Evolutionary conservation across 1,140 invertebrate species (phyloP).

Genomic region (Hycleus cichorii): DNA sequence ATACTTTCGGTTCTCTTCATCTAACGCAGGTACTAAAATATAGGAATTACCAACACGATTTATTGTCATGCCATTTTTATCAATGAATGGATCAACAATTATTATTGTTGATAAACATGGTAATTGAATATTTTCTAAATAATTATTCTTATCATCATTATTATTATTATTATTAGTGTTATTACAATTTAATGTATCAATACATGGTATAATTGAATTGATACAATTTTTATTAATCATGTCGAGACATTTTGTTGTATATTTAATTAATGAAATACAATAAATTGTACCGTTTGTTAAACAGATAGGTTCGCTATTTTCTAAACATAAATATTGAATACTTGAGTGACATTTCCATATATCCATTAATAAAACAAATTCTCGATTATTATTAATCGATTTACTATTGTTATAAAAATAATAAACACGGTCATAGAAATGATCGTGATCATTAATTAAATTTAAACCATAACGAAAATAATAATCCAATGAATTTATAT

Average conservation of each 20-base stretch:
- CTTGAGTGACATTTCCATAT: constrained; percentile 1
- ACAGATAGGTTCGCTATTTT: constrained; percentile 6
- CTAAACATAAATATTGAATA: neutral
- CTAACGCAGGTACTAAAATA: neutral
- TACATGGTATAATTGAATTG: neutral
- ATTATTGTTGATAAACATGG: neutral
- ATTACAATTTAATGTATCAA: neutral
- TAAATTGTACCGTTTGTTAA: constrained; percentile 5
- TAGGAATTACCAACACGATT: constrained; percentile 2
- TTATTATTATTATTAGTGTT: neutral
- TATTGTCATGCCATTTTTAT: neutral
- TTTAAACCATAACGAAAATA: constrained; percentile 2
- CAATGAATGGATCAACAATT: neutral
- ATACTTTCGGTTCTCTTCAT: neutral
- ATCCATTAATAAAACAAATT: neutral
- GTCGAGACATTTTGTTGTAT: neutral
- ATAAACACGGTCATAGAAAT: neutral
- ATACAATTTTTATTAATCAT: neutral
- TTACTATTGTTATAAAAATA: constrained; percentile 3
- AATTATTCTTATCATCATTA: neutral
- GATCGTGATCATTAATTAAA: constrained; percentile 1
- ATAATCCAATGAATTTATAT: neutral
- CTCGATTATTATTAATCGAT: neutral
- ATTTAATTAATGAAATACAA: constrained; percentile 4
- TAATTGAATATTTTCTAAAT: neutral